A percentile compares a stretch with the other conserved stretches of the same genome.
phyloP scores from a whole-genome alignment of 2,113 vertebrate species.

The Chiloscyllium plagiosum region DNA sequence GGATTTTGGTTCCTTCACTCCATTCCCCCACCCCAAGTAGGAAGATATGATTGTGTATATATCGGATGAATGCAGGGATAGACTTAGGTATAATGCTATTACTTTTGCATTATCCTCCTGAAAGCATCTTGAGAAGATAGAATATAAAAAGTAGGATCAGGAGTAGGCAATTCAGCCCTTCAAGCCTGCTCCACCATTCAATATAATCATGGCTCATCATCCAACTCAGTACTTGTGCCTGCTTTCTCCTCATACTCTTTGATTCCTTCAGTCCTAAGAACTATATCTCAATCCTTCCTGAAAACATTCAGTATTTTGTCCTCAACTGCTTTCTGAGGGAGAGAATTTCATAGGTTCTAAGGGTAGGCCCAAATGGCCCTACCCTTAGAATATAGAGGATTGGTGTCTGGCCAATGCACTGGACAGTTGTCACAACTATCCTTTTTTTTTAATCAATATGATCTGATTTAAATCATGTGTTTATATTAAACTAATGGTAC shows the following conservation, averaged over 20 bases:
- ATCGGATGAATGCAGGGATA: background rate
- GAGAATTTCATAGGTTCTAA: too few species aligned
- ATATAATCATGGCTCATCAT: too few species aligned
- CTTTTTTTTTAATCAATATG: background rate
- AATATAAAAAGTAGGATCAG: too few species aligned
- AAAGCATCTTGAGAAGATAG: background rate
- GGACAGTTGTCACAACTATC: background rate
- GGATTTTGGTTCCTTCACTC: background rate
- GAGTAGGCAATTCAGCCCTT: too few species aligned
- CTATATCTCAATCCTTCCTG: too few species aligned
- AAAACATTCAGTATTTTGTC: too few species aligned
- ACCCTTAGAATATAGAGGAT: background rate
- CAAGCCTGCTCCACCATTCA: too few species aligned
- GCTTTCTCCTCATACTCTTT: too few species aligned
- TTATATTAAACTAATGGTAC: background rate
- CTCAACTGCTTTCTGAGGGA: too few species aligned
- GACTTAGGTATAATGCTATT: background rate
- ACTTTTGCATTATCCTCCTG: background rate
- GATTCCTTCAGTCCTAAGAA: too few species aligned
- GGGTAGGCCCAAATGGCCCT: too few species aligned
- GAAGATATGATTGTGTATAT: background rate
- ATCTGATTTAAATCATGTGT: background rate
- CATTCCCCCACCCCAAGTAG: background rate
- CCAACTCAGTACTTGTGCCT: too few species aligned
- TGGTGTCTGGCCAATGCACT: background rate